phyloP scores from a whole-genome alignment of 1,140 invertebrate species.

The Hycleus cichorii region DNA sequence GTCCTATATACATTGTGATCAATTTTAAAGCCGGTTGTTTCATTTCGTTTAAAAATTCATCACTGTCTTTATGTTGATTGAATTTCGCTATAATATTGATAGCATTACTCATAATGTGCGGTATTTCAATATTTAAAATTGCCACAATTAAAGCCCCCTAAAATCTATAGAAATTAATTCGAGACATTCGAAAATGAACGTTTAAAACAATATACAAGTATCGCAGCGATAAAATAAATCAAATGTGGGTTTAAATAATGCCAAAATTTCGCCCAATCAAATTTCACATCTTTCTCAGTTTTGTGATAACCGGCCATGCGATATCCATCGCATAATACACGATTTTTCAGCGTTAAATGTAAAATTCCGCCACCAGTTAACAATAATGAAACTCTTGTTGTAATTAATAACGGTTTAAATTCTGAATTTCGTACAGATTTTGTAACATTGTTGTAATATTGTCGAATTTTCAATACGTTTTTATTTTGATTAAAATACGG shows the following conservation, averaged over 20 bases:
- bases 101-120: constrained; percentile 64
- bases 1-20: constrained; percentile 57
- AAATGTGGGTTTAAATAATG: constrained; percentile 52
- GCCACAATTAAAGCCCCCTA: constrained; percentile 76
- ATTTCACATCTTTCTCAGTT: constrained; percentile 42
- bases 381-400: too few species aligned
- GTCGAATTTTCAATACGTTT: background rate
- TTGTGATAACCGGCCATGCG: constrained; percentile 31
- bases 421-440: background rate
- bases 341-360: too few species aligned
- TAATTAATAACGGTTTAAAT: background rate
- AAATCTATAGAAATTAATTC: constrained; percentile 27
- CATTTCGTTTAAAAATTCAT: constrained; percentile 53
- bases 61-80: constrained; percentile 40
- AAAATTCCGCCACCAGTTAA: too few species aligned
- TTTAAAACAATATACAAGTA: constrained; percentile 42
- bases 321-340: too few species aligned
- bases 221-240: constrained; percentile 48
- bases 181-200: background rate
- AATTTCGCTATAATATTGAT: constrained; percentile 65
- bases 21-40: constrained; percentile 59
- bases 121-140: constrained; percentile 74
- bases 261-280: constrained; percentile 58
- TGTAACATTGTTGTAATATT: background rate
- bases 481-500: background rate